These are phyloP conservation scores for Papilio dardanus DNA, from an alignment of 1,140 invertebrate genomes.

Conservation along the genomic window DNA sequence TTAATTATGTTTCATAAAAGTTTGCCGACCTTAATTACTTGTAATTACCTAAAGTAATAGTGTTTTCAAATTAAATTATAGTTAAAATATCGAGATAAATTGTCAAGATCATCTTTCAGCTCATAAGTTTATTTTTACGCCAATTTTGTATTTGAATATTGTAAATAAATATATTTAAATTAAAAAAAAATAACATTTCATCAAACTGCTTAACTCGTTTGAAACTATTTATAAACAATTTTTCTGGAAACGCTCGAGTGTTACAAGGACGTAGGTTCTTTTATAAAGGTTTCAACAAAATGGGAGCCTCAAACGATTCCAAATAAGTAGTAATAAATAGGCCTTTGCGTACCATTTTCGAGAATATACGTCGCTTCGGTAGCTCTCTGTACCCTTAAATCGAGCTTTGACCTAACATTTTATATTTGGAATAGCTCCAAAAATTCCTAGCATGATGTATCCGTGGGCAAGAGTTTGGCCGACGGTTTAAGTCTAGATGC, in stretches of 20 bases:
- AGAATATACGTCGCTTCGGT: conserved; percentile 20
- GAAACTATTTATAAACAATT: conserved; percentile 1
- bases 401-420: conserved; percentile 29
- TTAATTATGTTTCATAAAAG: neutral
- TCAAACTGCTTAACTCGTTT: neutral
- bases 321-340: conserved; percentile 25
- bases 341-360: neutral
- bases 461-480: conserved; percentile 3
- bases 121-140: neutral
- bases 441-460: conserved; percentile 23
- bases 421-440: conserved; percentile 29
- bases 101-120: neutral
- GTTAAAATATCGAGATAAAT: neutral
- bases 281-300: conserved; percentile 9
- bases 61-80: neutral
- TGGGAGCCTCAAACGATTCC: neutral
- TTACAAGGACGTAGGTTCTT: conserved; percentile 16
- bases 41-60: neutral
- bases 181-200: too few relatives aligned
- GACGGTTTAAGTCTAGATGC: conserved; percentile 14
- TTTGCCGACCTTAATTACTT: neutral
- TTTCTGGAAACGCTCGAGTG: neutral
- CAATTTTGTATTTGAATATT: too few relatives aligned
- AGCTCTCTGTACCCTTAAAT: conserved; percentile 23
- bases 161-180: too few relatives aligned